Evolutionary conservation across 2,888 invertebrate species (phyloP), one percentile per base, ranked within the genome.

Genomic region (Ormyrus thymus): DNA sequence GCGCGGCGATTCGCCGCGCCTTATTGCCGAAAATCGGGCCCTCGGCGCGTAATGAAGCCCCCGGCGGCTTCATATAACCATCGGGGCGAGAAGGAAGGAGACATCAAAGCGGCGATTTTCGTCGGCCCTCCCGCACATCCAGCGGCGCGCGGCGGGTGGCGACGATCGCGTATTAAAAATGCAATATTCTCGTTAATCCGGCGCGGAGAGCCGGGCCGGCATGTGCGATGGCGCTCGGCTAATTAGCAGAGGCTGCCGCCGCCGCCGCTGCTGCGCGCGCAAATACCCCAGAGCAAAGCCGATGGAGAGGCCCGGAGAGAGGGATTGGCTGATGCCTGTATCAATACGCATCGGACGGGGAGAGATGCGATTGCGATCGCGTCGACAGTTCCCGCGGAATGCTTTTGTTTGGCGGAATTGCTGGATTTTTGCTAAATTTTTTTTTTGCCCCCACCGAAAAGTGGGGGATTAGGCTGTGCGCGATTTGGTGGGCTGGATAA

Each of bases 141-240:
- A 43, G 1, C 5, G n/a, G n/a, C 53, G 59, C 45, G 74, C 58
- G 13, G 55, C 29, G 68, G 50, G 79, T 69, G 64, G 73, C 65
- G 13, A 29, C n/a, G 68, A 62, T 72, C 76, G 80, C 82, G 83
- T 86, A 88, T 87, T 85, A 89, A 88, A 88, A 89, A 89, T 89
- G 86, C 87, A 89, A 89, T 89, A 89, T 88, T 84, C 86, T 84
- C 85, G 86, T 86, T 87, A 87, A 88, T 89, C 87, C 87, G 4
- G 29, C 29, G 29, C 29, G 29, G 29, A 29, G 29, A 29, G 29
- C 29, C 0, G 79, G 73, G 79, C 73, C 83, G 86, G 86, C 86
- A 86, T 88, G 86, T 85, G 29, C 29, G 29, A 29, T 29, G 83
- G 85, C 86, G 83, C 29, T 82, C 85, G 83, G 86, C 87, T 88